Percentiles rank a stretch among this genome's conserved stretches.
Evolutionary conservation across 2,113 vertebrate species (phyloP).

Genomic region (Turnix velox): DNA sequence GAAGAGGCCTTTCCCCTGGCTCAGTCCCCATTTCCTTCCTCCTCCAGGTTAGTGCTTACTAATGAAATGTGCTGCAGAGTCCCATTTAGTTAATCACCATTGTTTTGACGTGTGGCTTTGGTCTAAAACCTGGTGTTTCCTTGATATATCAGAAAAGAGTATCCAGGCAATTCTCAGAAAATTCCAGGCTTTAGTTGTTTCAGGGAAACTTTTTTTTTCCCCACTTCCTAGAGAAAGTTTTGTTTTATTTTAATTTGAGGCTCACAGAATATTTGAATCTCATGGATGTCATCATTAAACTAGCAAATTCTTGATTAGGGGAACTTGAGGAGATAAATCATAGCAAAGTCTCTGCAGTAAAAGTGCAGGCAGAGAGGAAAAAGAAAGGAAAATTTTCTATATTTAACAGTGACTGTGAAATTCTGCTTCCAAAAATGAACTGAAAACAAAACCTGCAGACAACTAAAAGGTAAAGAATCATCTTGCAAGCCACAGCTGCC

Average conservation of each 20-base stretch:
- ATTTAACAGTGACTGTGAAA: background rate
- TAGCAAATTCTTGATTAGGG: background rate
- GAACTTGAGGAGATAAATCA: background rate
- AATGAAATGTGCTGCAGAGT: background rate
- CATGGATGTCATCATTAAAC: background rate
- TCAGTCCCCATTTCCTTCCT: slow-evolving; percentile 28
- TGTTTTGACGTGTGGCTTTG: background rate
- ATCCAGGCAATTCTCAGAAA: background rate
- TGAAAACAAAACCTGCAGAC: background rate
- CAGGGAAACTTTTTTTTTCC: background rate
- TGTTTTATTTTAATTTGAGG: background rate
- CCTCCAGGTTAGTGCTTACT: background rate
- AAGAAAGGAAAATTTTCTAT: background rate
- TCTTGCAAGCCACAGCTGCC: background rate
- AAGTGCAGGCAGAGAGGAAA: background rate
- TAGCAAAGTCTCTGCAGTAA: background rate
- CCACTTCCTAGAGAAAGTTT: background rate
- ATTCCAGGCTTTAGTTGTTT: background rate
- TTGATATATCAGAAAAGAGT: background rate
- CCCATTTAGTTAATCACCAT: background rate
- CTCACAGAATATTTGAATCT: background rate
- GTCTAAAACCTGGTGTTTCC: background rate
- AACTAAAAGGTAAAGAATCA: background rate
- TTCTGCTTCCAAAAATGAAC: background rate
- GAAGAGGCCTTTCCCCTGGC: background rate